Base-by-base conservation (phyloP, 2,797 vertebrate genomes). In the Antennarius maculatus region DNA sequence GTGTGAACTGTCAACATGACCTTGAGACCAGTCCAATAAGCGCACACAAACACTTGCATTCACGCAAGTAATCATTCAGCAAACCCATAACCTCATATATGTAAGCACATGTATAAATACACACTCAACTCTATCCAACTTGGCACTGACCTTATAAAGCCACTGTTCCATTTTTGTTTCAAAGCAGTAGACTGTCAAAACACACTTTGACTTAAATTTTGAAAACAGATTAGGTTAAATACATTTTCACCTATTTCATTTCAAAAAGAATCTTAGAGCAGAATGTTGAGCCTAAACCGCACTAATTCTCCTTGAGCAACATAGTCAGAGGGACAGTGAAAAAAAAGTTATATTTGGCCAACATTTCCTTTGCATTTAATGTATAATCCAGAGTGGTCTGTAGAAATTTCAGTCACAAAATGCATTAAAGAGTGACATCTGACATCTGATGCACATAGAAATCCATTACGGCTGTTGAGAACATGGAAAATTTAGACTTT, bases 1-100 rank as follows among this genome's bases (percentile, higher is more conserved):
- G 82, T 87, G 75, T 88, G 80, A 73, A 87, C 85, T 85, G 86
- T 91, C 88, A 92, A 90, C 85, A 90, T 83, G 77, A 91, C 91
- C 87, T 92, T 85, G 87, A 86, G 66, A 74, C 53, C 9, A 11
- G 3, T 12, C 9, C 9, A 41, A 3, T 3, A 41, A 41, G 39
- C 39, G 69, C 57, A 71, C 60, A 57, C 59, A 67, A 60, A 66
- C 61, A 43, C 61, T 68, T 57, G 49, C 65, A 56, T 55, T 63
- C 67, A 79, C 54, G 66, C 53, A 56, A 53, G 61, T 67, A 54
- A 57, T 58, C 67, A 65, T 49, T 34, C 14, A 60, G 79, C 78
- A 88, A 84, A 82, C 88, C 72, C 84, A 85, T 77, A 72, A 80
- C 73, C 74, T 86, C 76, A 87, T 79, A 58, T 63, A 61, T 77